Conservation (phyloP, 2,888 invertebrate genomes). For the Epirrhoe alternata region DNA sequence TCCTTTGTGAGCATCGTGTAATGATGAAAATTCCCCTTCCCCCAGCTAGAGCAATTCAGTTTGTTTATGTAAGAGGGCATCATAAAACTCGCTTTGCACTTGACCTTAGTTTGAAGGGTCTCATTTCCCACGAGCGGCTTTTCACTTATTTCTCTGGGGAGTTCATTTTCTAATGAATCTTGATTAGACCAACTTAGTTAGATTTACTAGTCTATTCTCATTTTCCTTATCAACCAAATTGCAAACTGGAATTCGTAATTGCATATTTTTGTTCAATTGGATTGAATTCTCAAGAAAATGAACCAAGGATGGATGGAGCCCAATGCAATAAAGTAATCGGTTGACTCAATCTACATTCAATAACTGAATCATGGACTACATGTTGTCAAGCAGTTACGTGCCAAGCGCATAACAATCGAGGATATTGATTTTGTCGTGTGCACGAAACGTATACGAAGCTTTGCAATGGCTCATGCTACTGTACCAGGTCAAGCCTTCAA, state of each 20-base stretch:
- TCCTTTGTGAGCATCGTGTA: conserved; percentile 6
- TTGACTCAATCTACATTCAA: conserved; percentile 6
- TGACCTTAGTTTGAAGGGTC: conserved; percentile 25
- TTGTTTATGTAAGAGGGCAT: conserved; percentile 22
- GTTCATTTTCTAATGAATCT: conserved; percentile 6
- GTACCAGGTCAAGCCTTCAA: conserved; percentile 66
- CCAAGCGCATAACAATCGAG: conserved; percentile 45
- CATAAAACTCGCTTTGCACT: conserved; percentile 26
- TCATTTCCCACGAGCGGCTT: conserved; percentile 23
- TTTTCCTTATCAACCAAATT: background rate
- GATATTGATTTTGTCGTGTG: conserved; percentile 50
- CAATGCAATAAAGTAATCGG: background rate
- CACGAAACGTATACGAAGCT: conserved; percentile 40
- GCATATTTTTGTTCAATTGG: background rate
- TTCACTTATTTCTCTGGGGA: conserved; percentile 27
- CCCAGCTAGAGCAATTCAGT: conserved; percentile 17
- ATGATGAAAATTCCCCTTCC: conserved; percentile 18
- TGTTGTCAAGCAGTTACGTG: conserved; percentile 39
- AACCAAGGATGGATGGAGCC: background rate
- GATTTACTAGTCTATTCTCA: background rate
- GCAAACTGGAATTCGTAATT: background rate
- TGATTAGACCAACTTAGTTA: no score
- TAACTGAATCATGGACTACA: conserved; percentile 26
- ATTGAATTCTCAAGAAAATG: background rate
- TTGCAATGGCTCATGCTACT: conserved; percentile 36